Base-by-base conservation (phyloP, 2,888 invertebrate species). In the Limnephilus rhombicus region DNA sequence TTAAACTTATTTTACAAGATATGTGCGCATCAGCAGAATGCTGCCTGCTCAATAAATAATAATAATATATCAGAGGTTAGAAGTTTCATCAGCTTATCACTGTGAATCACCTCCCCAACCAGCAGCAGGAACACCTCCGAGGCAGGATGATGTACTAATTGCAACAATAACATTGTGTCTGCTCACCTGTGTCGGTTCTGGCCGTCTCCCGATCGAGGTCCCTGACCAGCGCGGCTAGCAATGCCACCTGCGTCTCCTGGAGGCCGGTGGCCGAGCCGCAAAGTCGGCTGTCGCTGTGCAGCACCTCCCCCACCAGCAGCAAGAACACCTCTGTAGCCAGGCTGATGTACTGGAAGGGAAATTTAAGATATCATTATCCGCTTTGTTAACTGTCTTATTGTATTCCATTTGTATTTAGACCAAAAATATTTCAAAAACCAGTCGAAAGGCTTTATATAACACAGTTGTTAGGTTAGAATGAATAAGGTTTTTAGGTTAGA, bases 121-220 rank as follows among this genome's bases (percentile, higher is more conserved):
- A 99, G 97, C 93, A 99, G 98, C 91, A 97, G 97, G 94, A 99
- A 98, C 93, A 99, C 98, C 94, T 98, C 98, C 0, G 98, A 98
- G 0, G 99, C 98, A 94, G 99, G 96, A 9, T 97, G 94, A 99
- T 98, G 95, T 98, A 99, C 97, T 98, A 95, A 98, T n/a, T 29
- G 31, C 81, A 81, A 11, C n/a, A 81, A 31, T 81, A 81, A 24
- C 3, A 29, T 13, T 81, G 15, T 82, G 15, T 82, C 31, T 15
- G 82, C 82, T 82, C 49, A 96, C 96, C 96, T 7, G 97, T 97
- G 94, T 98, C 98, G 9, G 98, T 98, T 91, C 98, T 96, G 11
- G 98, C 98, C 2, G 98, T 98, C 96, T 99, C 99, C 90, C 98
- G 97, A 95, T 99, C 99, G 91, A 99, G 96, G 95, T 99, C 99